Evolutionary conservation across 2,888 invertebrate genomes (phyloP), one percentile per base, ranked within the genome.

Genomic region (Orchesella flavescens): DNA sequence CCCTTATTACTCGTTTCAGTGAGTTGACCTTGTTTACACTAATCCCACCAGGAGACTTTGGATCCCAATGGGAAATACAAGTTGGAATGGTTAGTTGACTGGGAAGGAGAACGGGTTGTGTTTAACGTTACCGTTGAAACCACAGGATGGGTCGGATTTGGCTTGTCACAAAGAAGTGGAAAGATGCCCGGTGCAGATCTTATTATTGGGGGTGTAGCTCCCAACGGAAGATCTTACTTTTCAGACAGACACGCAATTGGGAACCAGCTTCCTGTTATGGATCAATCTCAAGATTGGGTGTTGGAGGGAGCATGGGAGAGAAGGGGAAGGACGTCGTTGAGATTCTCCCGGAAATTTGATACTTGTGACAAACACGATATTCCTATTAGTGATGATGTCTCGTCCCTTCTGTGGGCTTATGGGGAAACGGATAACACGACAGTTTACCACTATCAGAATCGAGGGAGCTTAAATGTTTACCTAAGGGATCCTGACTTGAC

Each of bases 351-450:
- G 12, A 10, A 13, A 17, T 59, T 59, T 59, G 59, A 59, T 19
- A 59, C 59, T 19, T 59, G 59, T 19, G 59, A 59, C 17, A 19
- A 17, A 5, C 19, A 59, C 10, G 59, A 59, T 21, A 59, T 59
- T 17, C 59, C 59, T 2, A 59, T 59, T 12, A 59, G 2, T 49
- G 49, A 65, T 1, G 53, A 79, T 59, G 57, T 21, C 0, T 19
- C 59, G 17, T 23, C n/a, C n/a, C n/a, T n/a, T n/a, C 61, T 84
- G 15, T 84, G 81, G 84, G 59, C 77, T 0, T 81, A 34, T 17
- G 78, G 84, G 1, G 57, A 72, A 34, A 53, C 12, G 0, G 83
- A 78, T 23, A 49, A 24, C 17, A 5, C 76, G 10, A 24, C 49
- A 10, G 49, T 15, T 3, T 84, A 84, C 24, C 84, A 84, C 61